Percentiles rank a stretch among this genome's conserved stretches.
These are phyloP conservation scores for Connochaetes taurinus DNA, from an alignment of 2,113 vertebrate genomes.

Conservation along the genomic window DNA sequence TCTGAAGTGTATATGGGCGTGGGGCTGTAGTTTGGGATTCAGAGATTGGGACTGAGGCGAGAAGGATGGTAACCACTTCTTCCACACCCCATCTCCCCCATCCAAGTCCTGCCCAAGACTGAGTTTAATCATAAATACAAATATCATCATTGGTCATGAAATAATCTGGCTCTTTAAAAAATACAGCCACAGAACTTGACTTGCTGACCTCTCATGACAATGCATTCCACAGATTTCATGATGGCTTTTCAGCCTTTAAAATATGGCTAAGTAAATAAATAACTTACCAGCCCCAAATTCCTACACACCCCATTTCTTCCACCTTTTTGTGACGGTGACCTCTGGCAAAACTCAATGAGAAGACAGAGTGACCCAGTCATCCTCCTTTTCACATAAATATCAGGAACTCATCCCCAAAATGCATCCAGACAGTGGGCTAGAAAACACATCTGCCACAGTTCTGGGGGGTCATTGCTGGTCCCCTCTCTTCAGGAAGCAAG, in stretches of 20 bases:
- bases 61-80: background rate
- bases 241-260: constrained; percentile 6
- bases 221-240: constrained; percentile 29
- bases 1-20: background rate
- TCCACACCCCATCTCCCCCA: background rate
- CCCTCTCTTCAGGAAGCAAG: background rate
- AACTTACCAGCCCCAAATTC: constrained; percentile 45
- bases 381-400: constrained; percentile 44
- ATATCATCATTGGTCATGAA: background rate
- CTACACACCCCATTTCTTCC: constrained; percentile 34
- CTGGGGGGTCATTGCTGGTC: background rate
- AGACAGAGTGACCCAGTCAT: background rate
- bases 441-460: background rate
- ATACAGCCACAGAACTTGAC: background rate
- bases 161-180: background rate
- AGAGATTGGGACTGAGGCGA: background rate
- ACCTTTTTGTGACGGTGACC: background rate
- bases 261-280: constrained; percentile 46
- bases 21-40: background rate
- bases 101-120: background rate
- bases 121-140: background rate
- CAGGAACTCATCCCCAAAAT: background rate
- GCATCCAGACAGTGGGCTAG: background rate
- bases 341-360: constrained; percentile 38
- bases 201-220: background rate